A percentile compares a stretch with the other conserved stretches of the same genome.
These are phyloP conservation scores for Sepiola atlantica DNA, from an alignment of 2,888 invertebrate species.

Conservation along the genomic window DNA sequence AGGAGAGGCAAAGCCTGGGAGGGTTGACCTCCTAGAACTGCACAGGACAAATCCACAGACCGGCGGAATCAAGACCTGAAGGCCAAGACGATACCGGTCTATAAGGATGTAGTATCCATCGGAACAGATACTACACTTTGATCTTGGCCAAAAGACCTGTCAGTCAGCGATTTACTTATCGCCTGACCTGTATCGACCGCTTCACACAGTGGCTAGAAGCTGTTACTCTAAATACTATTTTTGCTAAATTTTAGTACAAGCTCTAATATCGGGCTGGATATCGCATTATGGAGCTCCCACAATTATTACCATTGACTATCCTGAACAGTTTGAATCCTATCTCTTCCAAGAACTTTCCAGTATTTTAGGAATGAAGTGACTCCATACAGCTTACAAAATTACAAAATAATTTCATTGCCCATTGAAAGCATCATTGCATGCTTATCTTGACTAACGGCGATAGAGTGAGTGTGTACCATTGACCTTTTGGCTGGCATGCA, in stretches of 20 bases:
- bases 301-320: neutral
- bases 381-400: neutral
- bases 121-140: no score
- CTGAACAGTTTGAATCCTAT: neutral
- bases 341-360: neutral
- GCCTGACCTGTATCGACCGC: no score
- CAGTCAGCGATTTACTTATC: no score
- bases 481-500: neutral
- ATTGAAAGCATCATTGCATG: neutral
- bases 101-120: no score
- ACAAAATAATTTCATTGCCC: neutral
- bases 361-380: neutral
- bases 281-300: neutral
- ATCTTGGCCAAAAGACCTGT: no score
- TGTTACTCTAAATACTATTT: neutral
- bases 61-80: no score
- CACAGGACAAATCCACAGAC: no score
- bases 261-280: neutral
- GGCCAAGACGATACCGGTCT: no score
- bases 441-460: neutral
- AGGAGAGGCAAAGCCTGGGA: no score
- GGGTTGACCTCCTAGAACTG: no score
- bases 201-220: neutral
- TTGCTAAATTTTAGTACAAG: no score
- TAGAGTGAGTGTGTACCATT: neutral